Conservation (phyloP, 2,113 vertebrate genomes). For the Gymnogyps californianus region DNA sequence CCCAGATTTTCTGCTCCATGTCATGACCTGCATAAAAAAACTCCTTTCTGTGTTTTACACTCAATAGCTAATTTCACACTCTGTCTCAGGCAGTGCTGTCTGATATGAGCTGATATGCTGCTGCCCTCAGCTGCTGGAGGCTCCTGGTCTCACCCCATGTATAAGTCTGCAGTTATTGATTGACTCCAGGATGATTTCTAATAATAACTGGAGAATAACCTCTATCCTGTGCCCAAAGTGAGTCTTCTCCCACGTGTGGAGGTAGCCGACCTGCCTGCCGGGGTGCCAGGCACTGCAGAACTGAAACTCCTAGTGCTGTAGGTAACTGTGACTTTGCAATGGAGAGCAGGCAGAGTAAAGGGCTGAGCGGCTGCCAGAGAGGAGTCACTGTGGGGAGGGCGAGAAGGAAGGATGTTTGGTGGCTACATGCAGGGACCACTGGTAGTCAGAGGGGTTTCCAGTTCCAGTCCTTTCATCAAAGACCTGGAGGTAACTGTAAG, state of each 20-base stretch:
- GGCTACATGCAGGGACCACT: not conserved
- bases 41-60: not conserved
- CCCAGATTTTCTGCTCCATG: not conserved
- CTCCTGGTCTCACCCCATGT: not conserved
- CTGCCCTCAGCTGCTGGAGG: not conserved
- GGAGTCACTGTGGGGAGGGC: not conserved
- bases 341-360: not conserved
- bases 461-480: not conserved
- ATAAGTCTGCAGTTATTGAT: not conserved
- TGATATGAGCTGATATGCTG: not conserved
- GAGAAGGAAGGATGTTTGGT: not conserved
- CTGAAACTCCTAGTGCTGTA: not conserved
- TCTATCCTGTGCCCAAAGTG: not conserved
- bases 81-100: not conserved
- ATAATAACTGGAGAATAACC: not conserved
- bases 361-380: not conserved
- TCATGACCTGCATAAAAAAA: not conserved
- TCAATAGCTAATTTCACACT: slow-evolving; percentile 58
- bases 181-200: not conserved
- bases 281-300: not conserved
- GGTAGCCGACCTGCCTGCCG: not conserved
- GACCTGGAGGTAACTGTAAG: not conserved
- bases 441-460: not conserved
- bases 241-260: not conserved
- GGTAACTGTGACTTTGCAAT: not conserved